These are phyloP conservation scores for Botrylloides violaceus DNA, from an alignment of 23 tunicate species.

Conservation along the genomic window DNA sequence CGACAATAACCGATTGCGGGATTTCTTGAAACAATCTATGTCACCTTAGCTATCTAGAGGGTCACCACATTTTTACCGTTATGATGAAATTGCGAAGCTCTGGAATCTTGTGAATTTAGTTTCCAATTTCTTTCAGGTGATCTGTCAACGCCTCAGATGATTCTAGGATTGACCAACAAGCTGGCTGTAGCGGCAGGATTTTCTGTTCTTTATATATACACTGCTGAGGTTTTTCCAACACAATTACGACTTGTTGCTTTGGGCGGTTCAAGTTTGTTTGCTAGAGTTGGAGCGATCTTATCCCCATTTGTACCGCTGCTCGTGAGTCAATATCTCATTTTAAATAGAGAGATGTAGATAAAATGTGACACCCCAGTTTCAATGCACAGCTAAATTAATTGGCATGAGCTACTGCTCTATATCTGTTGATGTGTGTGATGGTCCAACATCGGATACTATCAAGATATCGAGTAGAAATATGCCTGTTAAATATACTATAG, in stretches of 20 bases:
- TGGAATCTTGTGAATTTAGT: no score
- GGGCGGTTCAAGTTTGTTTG: slow-evolving; percentile 40
- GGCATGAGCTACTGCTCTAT: no score
- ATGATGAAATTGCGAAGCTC: background rate
- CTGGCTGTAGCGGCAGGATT: slow-evolving; percentile 52
- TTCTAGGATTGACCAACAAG: slow-evolving; percentile 44
- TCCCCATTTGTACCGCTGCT: slow-evolving; percentile 50
- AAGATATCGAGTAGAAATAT: no score
- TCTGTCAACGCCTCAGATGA: slow-evolving; percentile 17
- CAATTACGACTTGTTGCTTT: slow-evolving; percentile 48
- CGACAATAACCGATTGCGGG: no score
- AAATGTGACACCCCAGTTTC: no score
- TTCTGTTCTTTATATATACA: slow-evolving; percentile 46
- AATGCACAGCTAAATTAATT: no score
- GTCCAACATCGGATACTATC: no score
- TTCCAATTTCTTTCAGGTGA: background rate
- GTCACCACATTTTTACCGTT: background rate
- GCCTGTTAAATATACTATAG: no score
- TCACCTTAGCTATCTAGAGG: no score
- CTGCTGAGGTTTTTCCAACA: slow-evolving; percentile 69
- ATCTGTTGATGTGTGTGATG: no score
- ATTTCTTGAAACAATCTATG: no score
- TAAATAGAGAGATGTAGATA: no score
- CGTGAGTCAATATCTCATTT: slow-evolving; percentile 14
- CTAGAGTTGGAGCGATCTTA: slow-evolving; percentile 75